Evolutionary conservation across 2,113 vertebrate genomes (phyloP), one percentile per base, ranked within the genome.

Genomic region (Zosterops pallidus): DNA sequence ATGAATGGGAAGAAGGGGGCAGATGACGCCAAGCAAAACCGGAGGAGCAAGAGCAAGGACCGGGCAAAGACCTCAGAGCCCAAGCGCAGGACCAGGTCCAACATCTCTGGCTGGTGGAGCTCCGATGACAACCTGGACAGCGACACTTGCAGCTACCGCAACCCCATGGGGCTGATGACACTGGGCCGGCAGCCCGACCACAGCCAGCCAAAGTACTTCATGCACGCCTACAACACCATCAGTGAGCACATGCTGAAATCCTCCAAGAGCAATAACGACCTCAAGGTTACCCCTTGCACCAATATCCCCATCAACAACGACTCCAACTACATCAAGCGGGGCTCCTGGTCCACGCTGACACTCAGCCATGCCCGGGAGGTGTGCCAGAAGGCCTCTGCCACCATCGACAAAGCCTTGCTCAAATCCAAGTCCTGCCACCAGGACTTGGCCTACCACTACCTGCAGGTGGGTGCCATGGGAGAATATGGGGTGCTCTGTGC

Each of bases 51-150:
- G 97, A 99, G 99, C 97, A 99, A 99, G 98, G 99, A 99, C 86
- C 97, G 99, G 25, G 98, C 98, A 3, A 99, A 99, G 96, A 98
- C 98, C 7, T 98, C 98, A 0, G 99, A 99, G 94, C 98, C 99
- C 84, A 99, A 99, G 82, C 97, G 99, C 56, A 98, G 99, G 44
- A 98, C 98, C 57, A 98, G 99, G 55, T 99, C 99, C 92, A 99
- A 99, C 97, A 99, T 99, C 97, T 99, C 99, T 0, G 99, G 99
- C 89, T 99, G 99, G 98, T 99, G 99, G 99, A 99, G 99, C 95
- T 99, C 99, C 0, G 99, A 99, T 4, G 99, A 99, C 97, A 98
- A 98, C 96, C 95, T 99, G 96, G 98, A 98, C 52, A 96, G 94
- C 0, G 99, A 99, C 22, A 97, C 99, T 89, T 98, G 99, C 97